A percentile compares a stretch with the other conserved stretches of the same genome.
phyloP scores from a whole-genome alignment of 2,113 vertebrate species.

The Mustelus asterias region DNA sequence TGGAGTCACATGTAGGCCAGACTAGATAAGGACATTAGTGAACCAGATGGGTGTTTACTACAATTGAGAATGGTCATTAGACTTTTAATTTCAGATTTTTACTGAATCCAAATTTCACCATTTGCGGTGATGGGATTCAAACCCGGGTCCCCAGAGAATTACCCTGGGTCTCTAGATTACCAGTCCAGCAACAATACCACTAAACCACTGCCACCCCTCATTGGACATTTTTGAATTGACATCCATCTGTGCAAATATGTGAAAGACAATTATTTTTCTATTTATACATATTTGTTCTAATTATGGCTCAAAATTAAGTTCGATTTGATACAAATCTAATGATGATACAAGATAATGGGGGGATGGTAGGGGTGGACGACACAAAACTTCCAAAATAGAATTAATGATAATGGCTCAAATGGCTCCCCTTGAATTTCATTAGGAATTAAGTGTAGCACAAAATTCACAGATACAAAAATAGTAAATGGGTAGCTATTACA shows the following conservation, averaged over 20 bases:
- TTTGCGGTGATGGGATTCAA: too few relatives aligned
- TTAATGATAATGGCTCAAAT: not conserved
- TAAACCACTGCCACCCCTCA: too few relatives aligned
- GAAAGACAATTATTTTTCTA: not conserved
- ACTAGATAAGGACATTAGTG: too few relatives aligned
- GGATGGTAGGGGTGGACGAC: not conserved
- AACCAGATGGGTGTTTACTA: too few relatives aligned
- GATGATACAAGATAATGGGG: not conserved
- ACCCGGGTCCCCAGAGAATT: too few relatives aligned
- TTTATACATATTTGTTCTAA: not conserved
- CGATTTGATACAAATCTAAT: not conserved
- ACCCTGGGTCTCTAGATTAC: too few relatives aligned
- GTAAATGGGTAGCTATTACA: not conserved
- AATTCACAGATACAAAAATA: not conserved
- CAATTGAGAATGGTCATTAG: too few relatives aligned
- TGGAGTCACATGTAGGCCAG: too few relatives aligned
- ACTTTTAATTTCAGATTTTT: too few relatives aligned
- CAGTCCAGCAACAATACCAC: too few relatives aligned
- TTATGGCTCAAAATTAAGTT: not conserved
- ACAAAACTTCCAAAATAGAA: not conserved
- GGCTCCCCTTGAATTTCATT: not conserved
- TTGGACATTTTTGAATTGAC: not conserved
- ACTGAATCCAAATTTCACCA: too few relatives aligned
- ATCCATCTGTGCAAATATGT: not conserved
- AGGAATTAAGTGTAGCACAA: not conserved